phyloP scores from a whole-genome alignment of 2,888 invertebrate genomes.

The Lycocerus yunnanus region DNA sequence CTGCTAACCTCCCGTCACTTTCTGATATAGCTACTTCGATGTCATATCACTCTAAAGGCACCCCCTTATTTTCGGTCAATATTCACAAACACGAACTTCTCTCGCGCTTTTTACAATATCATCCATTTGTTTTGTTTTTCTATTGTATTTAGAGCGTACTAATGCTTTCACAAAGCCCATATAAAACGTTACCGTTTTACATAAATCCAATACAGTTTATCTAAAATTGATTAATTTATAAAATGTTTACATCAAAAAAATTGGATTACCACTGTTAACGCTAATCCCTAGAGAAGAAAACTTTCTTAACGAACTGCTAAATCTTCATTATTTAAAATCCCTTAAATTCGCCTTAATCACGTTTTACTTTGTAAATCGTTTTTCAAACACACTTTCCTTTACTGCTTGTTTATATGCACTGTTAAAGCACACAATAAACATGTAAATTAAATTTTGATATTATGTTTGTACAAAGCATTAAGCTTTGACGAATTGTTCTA shows the following conservation, averaged over 20 bases:
- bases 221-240: neutral
- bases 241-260: neutral
- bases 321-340: neutral
- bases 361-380: neutral
- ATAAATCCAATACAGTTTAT: neutral
- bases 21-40: constrained; percentile 28
- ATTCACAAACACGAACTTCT: constrained; percentile 10
- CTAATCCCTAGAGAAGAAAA: neutral
- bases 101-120: neutral
- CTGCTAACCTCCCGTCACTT: constrained; percentile 43
- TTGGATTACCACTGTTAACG: neutral
- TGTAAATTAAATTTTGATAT: neutral
- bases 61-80: constrained; percentile 7
- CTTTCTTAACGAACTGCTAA: neutral
- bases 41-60: constrained; percentile 29
- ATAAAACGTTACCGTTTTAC: neutral
- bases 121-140: neutral
- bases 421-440: neutral
- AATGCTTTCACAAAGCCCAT: neutral
- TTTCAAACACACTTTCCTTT: neutral
- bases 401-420: neutral
- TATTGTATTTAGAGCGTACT: neutral
- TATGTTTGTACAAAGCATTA: neutral
- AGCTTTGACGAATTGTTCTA: neutral
- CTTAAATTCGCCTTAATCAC: neutral